Evolutionary conservation across 2,113 vertebrate genomes (phyloP), one percentile per base, ranked within the genome.

Genomic region (Apodemus speciosus): DNA sequence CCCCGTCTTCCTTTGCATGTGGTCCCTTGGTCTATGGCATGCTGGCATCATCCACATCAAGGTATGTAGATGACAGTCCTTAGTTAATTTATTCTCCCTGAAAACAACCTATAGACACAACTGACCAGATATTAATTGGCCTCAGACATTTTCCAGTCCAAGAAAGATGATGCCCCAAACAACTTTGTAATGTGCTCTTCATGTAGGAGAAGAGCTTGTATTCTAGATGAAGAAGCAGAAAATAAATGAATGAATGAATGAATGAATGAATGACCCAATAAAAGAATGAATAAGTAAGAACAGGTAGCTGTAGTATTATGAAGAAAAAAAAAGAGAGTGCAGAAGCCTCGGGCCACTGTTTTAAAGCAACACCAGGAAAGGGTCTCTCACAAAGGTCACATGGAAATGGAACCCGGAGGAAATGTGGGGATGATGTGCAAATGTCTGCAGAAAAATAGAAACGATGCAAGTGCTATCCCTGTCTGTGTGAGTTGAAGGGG

Each of bases 141-240:
- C 46, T 32, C 21, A 53, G 64, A 7, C 66, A 27, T 51, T 71
- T 71, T 32, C 16, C 3, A 38, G 32, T 40, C 23, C 23, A 56
- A 56, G 25, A 27, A 71, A 56, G 66, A 71, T 30, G n/a, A 71
- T 1, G 10, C 1, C 56, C 15, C 3, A 3, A 64, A 10, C 85
- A 92, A 46, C 11, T 90, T 58, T 90, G 43, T 87, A 68, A 76
- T 25, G 38, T 71, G 13, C 16, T 58, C 43, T 76, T 23, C 30
- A 43, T n/a, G 72, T 9, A 10, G 27, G 43, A 91, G 80, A 92
- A 62, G 13, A 88, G 46, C 32, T 93, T 94, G 21, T 3, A 35
- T 88, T 94, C 30, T 72, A 64, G 9, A n/a, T 62, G 53, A 86
- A 80, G 35, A 88, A 88, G 35, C 18, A 76, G 83, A 69, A 51